Evolutionary conservation across 2,797 vertebrate genomes (phyloP), one percentile per base, ranked within the genome.

Genomic region (Thalassophryne amazonica): DNA sequence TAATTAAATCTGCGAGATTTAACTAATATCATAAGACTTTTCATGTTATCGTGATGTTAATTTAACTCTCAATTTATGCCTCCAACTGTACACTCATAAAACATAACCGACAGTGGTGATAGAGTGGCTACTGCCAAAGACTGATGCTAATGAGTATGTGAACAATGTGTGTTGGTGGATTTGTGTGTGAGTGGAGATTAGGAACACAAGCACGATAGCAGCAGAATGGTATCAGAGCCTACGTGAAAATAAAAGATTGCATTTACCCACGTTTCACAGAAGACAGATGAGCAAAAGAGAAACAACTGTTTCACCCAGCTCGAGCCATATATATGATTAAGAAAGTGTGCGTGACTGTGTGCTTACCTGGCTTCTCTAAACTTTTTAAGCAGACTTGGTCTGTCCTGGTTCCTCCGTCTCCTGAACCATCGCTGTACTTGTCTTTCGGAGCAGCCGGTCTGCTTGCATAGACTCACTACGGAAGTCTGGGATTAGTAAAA

Each of bases 391-490:
- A 97, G 80, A 55, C 93, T 94, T 2, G 96, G 95, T 23, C 96
- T 75, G 85, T 98, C 96, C 64, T 95, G 95, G 79, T 99, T 98
- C 69, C 96, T 90, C 28, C 95, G 89, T 21, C 94, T 91, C 10
- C 95, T 91, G 76, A 98, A 98, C 96, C 96, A 98, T 56, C 93
- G 86, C 64, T 98, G 95, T 16, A 96, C 89, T 73, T 97, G 95
- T 52, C 92, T 89, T 53, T 92, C 87, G 0, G 91, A 86, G 56
- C 46, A 87, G 21, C 91, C 91, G 0, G 89, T 93, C 76, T 91
- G 81, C 83, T 89, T 91, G 1, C 92, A 91, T 29, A 99, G 82
- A 31, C 76, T 73, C 51, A 88, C 88, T 31, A 96, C 69, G 0
- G 94, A 93, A 1, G 52, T 86, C 96, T 99, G 81, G 36, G 30